These are phyloP conservation scores for Poecilia picta DNA, from an alignment of 2,797 vertebrate genomes.

Conservation along the genomic window DNA sequence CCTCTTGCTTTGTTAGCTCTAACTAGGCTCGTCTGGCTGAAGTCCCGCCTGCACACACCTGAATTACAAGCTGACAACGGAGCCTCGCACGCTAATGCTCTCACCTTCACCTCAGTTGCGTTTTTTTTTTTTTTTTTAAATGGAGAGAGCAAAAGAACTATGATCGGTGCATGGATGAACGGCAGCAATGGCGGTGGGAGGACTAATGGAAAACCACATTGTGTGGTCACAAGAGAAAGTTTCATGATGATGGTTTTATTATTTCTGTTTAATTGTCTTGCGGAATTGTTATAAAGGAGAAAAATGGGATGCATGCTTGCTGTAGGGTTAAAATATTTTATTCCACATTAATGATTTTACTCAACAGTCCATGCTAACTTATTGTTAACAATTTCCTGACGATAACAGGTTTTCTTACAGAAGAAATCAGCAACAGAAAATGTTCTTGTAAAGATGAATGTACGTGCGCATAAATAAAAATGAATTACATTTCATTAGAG, in stretches of 20 bases:
- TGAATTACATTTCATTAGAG: neutral
- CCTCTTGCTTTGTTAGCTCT: conserved; percentile 36
- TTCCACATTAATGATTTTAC: neutral
- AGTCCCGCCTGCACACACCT: conserved; percentile 12
- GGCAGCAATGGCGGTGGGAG: conserved; percentile 13
- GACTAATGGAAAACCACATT: conserved; percentile 39
- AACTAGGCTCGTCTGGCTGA: conserved; percentile 44
- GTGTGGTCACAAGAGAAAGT: conserved; percentile 22
- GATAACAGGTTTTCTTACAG: neutral
- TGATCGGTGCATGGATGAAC: conserved; percentile 15
- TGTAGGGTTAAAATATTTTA: conserved; percentile 4
- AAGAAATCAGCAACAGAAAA: neutral
- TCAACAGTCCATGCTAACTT: neutral
- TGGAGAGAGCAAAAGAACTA: conserved; percentile 17
- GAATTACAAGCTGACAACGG: conserved; percentile 44
- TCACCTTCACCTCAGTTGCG: conserved; percentile 45
- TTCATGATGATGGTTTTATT: neutral
- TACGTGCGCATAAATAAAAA: neutral
- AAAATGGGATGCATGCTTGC: conserved; percentile 1
- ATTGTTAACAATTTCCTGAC: neutral
- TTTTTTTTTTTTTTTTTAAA: conserved; percentile 19
- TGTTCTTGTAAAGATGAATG: neutral
- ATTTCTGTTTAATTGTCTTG: conserved; percentile 10
- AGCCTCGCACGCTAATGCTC: conserved; percentile 21
- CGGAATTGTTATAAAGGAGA: conserved; percentile 13